These are phyloP conservation scores for Chiridota heheva DNA, from an alignment of 35 echinoderm and acorn worm genomes.

Conservation along the genomic window DNA sequence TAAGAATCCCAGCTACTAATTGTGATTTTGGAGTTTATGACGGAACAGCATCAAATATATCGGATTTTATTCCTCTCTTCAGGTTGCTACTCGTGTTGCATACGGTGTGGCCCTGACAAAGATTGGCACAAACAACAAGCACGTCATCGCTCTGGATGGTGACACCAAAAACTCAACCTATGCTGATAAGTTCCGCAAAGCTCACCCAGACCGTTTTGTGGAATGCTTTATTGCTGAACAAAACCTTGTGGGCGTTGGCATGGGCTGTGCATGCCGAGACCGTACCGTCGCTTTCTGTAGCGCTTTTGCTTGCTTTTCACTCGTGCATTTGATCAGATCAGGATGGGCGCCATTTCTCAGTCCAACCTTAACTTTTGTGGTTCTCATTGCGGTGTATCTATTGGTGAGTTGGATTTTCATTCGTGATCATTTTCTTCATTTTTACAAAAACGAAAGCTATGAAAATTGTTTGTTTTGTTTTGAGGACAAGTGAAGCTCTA, in stretches of 20 bases:
- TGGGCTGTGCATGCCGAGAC: conserved; percentile 79
- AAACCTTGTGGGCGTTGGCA: conserved; percentile 87
- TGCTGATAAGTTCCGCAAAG: conserved; percentile 74
- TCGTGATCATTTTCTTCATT: neutral
- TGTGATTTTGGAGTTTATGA: too few species aligned
- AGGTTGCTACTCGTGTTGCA: conserved; percentile 95
- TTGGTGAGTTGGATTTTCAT: conserved; percentile 81
- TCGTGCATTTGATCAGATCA: conserved; percentile 88
- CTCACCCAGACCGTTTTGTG: conserved; percentile 71
- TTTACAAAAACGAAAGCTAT: neutral
- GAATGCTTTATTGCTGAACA: conserved; percentile 99
- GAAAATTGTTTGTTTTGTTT: too few species aligned
- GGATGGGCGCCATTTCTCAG: conserved; percentile 98
- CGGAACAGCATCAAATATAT: too few species aligned
- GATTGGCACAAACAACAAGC: conserved; percentile 53
- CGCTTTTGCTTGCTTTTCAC: conserved; percentile 92
- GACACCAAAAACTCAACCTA: conserved; percentile 99
- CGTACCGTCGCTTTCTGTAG: conserved; percentile 82
- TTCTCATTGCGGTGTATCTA: conserved; percentile 90
- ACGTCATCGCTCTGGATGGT: conserved; percentile 80
- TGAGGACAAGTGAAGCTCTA: too few species aligned
- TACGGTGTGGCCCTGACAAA: conserved; percentile 86
- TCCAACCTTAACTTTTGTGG: conserved; percentile 96
- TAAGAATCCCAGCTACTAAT: too few species aligned
- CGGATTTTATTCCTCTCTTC: neutral